phyloP scores from a whole-genome alignment of 2,113 vertebrate genomes.

The Lanius collurio region DNA sequence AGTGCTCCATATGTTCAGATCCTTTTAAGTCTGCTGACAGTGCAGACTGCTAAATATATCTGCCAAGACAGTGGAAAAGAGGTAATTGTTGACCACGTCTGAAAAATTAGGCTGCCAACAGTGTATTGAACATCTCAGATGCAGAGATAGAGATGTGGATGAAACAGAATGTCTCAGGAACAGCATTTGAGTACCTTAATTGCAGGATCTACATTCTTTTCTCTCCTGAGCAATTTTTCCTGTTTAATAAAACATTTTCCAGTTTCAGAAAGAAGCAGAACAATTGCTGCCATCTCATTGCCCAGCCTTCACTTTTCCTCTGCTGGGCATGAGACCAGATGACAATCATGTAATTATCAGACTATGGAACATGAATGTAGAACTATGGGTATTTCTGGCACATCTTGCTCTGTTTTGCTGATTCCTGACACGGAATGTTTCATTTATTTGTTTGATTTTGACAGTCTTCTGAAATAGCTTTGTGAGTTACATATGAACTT shows the following conservation, averaged over 20 bases:
- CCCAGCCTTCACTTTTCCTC: neutral
- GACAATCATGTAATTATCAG: neutral
- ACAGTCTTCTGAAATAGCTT: neutral
- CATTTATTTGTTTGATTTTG: neutral
- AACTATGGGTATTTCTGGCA: neutral
- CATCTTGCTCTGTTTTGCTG: neutral
- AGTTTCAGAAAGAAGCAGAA: neutral
- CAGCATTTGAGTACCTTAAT: neutral
- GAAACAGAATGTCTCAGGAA: neutral
- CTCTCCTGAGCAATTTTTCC: neutral
- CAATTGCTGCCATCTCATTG: neutral
- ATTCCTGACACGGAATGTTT: neutral
- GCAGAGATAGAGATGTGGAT: neutral
- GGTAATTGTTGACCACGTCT: neutral
- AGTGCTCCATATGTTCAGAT: neutral
- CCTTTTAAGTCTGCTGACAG: neutral
- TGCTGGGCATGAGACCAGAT: neutral
- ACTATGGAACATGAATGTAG: fast-evolving
- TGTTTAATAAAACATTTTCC: neutral
- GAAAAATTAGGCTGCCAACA: neutral
- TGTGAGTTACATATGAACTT: neutral
- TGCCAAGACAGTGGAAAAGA: neutral
- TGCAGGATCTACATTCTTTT: neutral
- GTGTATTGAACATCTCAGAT: neutral
- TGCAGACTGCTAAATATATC: neutral